A percentile compares a stretch with the other conserved stretches of the same genome.
Evolutionary conservation across 1,140 invertebrate species (phyloP).

Genomic region (Pseudobourletiella spinata): DNA sequence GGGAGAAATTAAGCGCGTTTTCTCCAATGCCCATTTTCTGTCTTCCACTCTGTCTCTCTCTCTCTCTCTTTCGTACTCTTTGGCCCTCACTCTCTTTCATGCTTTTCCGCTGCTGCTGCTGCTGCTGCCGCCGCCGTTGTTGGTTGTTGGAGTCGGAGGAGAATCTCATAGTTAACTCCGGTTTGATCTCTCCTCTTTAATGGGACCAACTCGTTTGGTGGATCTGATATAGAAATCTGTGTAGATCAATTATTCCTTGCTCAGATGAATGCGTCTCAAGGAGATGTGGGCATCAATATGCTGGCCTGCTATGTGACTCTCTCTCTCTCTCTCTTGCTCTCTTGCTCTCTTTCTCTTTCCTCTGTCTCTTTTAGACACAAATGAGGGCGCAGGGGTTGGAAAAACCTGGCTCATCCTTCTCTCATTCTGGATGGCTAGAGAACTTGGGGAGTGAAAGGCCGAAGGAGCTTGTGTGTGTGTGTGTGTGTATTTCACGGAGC

Average conservation of each 20-base stretch:
- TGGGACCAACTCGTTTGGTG: constrained; percentile 19
- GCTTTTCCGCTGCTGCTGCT: no score
- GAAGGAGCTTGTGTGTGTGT: no score
- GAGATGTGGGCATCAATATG: constrained; percentile 30
- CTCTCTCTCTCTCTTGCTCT: no score
- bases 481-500: no score
- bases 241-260: constrained; percentile 25
- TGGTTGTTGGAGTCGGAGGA: background rate
- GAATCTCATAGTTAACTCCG: constrained; percentile 12
- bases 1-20: constrained; percentile 7
- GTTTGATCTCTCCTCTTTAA: constrained; percentile 20
- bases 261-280: constrained; percentile 15
- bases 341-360: no score
- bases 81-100: background rate
- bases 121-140: no score
- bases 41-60: background rate
- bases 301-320: background rate
- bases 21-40: background rate
- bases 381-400: no score
- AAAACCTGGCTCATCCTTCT: no score
- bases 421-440: no score
- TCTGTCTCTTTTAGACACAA: no score
- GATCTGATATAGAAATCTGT: constrained; percentile 27
- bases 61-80: background rate
- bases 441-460: no score